Evolutionary conservation across 2,888 invertebrate species (phyloP), one percentile per base, ranked within the genome.

Genomic region (Monochamus alternatus): DNA sequence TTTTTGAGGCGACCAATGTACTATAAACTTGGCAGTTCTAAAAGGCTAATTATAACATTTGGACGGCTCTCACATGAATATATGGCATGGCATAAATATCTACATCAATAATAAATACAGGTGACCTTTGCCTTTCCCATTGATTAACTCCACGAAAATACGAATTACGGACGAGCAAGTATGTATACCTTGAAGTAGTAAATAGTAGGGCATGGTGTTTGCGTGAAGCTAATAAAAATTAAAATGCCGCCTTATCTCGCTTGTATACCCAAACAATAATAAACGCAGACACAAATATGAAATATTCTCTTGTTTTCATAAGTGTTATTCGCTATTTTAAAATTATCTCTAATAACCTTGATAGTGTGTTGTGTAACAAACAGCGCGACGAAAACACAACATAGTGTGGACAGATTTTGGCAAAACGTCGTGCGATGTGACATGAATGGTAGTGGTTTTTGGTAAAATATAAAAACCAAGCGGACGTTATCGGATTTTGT

Each of bases 271-370:
- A 55, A 55, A 55, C 55, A 55, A 14, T 55, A 55, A 55, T 55
- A 55, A n/a, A n/a, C n/a, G 14, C n/a, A 22, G 55, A 55, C n/a
- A 55, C n/a, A 55, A 55, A 31, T 31, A 55, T 8, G 38, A 38
- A 66, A 55, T 32, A 66, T 52, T 66, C 12, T 31, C 60, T 51
- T 65, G 66, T 66, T 66, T 66, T 66, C 51, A 66, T 66, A 52
- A 52, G 8, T 32, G 55, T 52, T 52, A 52, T 66, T 66, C 52
- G 55, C 66, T 52, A 55, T 52, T 66, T 52, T 51, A 52, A 55
- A 52, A 32, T 66, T 66, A 55, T 66, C 66, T 66, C 14, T n/a
- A 66, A 32, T 55, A 66, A 55, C 66, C 66, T 66, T 66, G 66
- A 66, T 30, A 52, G 9, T 65, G 14, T 66, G 51, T 66, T 52